These are phyloP conservation scores for Dusona sp. DNA, from an alignment of 2,888 invertebrate species.

Conservation along the genomic window DNA sequence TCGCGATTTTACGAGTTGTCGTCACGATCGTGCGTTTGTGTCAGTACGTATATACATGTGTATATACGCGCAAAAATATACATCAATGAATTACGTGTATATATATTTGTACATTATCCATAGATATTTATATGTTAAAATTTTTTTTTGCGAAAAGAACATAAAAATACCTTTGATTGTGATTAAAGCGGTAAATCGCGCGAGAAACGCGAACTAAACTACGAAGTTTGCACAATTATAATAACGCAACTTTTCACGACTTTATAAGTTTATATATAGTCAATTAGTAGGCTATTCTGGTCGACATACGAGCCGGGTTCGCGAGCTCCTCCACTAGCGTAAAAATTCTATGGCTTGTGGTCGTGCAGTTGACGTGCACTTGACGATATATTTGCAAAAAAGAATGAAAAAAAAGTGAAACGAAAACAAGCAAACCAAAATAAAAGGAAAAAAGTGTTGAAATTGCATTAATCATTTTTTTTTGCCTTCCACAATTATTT, in stretches of 20 bases:
- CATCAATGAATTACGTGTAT: background rate
- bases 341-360: constrained; percentile 66
- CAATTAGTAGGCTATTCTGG: constrained; percentile 61
- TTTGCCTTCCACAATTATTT: background rate
- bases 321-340: constrained; percentile 48
- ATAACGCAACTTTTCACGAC: constrained; percentile 40
- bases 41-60: background rate
- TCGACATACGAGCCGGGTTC: constrained; percentile 61
- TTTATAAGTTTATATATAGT: constrained; percentile 41
- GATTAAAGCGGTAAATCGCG: constrained; percentile 6
- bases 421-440: constrained; percentile 4
- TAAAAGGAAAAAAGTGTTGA: background rate
- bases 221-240: constrained; percentile 43
- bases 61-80: background rate
- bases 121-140: constrained; percentile 12
- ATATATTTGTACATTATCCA: background rate
- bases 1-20: constrained; percentile 46
- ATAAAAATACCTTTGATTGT: constrained; percentile 23
- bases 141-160: constrained; percentile 2
- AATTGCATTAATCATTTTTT: background rate
- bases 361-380: constrained; percentile 65
- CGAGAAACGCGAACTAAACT: constrained; percentile 23
- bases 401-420: constrained; percentile 2
- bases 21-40: constrained; percentile 38
- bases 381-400: constrained; percentile 25